Evolutionary conservation across 2,888 invertebrate genomes (phyloP), one percentile per base, ranked within the genome.

Genomic region (Limnephilus lunatus): DNA sequence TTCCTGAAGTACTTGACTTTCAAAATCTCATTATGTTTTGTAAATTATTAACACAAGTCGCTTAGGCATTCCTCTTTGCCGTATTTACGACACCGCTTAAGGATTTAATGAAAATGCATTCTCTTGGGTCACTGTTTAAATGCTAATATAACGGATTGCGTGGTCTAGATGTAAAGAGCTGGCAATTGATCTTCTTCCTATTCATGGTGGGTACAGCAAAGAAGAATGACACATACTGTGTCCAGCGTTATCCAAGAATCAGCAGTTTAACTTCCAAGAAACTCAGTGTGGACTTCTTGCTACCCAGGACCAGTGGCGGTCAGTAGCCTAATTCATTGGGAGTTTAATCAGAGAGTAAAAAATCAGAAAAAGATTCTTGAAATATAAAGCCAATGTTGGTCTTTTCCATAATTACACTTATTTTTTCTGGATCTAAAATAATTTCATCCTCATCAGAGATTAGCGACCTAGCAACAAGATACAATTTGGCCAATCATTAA

Each of bases 1-100:
- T 86, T 86, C 25, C 68, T 83, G 39, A 83, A 83, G 44, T 86
- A 86, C 48, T 86, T 44, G 86, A 44, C 86, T 86, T 86, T 86
- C 86, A 86, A 86, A 44, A 86, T 44, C 86, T 86, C 83, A 83
- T 83, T 83, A 83, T 83, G 35, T 83, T 7, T 25, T 25, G 83
- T 83, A 83, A 83, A 25, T 83, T 83, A 83, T 83, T 83, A 35
- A 35, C 19, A 25, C 35, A 35, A 32, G 31, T 83, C 83, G 5
- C 14, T 35, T 19, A 39, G 35, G 83, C 83, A 39, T 83, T 83
- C 35, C 32, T 83, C 83, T 15, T 32, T 83, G 83, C 83, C 32
- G 39, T 32, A 15, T 32, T 32, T 83, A 68, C 68, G 68, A 68
- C 68, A 68, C 25, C 68, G 68, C 68, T 68, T 68, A 68, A n/a